A percentile compares a stretch with the other conserved stretches of the same genome.
Evolutionary conservation across 2,888 invertebrate species (phyloP).

Genomic region (Phania funesta): DNA sequence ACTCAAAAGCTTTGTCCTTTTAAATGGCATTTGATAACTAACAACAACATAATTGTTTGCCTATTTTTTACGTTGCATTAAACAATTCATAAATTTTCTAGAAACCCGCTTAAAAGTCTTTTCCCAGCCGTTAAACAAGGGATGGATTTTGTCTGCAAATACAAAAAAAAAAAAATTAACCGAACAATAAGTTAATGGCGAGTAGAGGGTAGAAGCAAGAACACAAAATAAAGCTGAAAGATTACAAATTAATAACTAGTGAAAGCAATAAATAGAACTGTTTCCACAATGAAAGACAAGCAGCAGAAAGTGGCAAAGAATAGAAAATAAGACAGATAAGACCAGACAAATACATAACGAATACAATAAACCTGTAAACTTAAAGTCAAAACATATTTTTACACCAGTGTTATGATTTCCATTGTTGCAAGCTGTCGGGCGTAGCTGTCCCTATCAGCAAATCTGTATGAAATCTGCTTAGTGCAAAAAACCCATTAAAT

Average conservation of each 20-base stretch:
- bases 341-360: not conserved
- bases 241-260: conserved; percentile 43
- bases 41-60: too few relatives aligned
- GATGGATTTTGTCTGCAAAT: too few relatives aligned
- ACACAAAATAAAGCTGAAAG: conserved; percentile 23
- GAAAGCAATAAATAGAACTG: conserved; percentile 25
- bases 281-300: not conserved
- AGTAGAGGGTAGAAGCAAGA: not conserved
- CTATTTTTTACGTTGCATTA: too few relatives aligned
- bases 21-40: too few relatives aligned
- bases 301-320: not conserved
- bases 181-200: too few relatives aligned
- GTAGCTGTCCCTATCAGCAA: not conserved
- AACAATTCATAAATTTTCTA: too few relatives aligned
- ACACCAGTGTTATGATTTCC: conserved; percentile 25
- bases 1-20: too few relatives aligned
- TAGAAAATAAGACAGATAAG: not conserved
- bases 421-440: conserved; percentile 31
- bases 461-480: not conserved
- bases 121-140: too few relatives aligned
- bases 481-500: not conserved
- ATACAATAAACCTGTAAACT: not conserved
- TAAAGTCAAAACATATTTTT: conserved; percentile 27
- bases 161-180: too few relatives aligned
- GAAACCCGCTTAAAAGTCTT: too few relatives aligned